Evolutionary conservation across 2,888 invertebrate genomes (phyloP), one percentile per base, ranked within the genome.

Genomic region (Dynastes grantii): DNA sequence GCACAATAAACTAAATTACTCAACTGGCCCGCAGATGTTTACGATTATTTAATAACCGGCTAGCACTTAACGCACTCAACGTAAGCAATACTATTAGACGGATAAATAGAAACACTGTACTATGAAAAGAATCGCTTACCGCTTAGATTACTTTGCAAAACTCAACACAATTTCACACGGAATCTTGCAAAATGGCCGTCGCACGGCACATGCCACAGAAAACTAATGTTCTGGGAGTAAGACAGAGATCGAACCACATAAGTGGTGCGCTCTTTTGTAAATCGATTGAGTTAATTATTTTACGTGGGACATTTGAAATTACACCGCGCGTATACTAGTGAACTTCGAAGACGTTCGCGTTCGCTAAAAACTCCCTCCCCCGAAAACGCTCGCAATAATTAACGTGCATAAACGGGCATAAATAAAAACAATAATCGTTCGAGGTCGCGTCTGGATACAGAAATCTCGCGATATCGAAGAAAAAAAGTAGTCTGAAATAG

Each of bases 101-200:
- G n/a, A 68, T 76, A 70, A 78, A 81, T 78, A 79, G 75, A 71
- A 65, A 78, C 64, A 78, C 75, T 70, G 65, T 77, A 51, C 55
- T 77, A 81, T 82, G 84, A 83, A 81, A 83, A 84, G 84, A 84
- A 83, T 85, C 81, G 87, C 92, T 92, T 91, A 92, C 91, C 91
- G 90, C 90, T 90, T 89, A 89, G 88, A 90, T 90, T 90, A 90
- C 90, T 90, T 90, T 87, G 88, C 89, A 88, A 89, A 91, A 91
- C 90, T 91, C 90, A 90, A 91, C 90, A 91, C 91, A 90, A 91
- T 91, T 91, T 91, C 92, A 90, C 91, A 90, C 91, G 89, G 90
- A 91, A 90, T 92, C 91, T 89, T 91, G 91, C 91, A 92, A 92
- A 92, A 92, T 92, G 92, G 92, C 92, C 91, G 92, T 91, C 91